These are phyloP conservation scores for Apis cerana DNA, from an alignment of 1,140 invertebrate genomes.

Conservation along the genomic window DNA sequence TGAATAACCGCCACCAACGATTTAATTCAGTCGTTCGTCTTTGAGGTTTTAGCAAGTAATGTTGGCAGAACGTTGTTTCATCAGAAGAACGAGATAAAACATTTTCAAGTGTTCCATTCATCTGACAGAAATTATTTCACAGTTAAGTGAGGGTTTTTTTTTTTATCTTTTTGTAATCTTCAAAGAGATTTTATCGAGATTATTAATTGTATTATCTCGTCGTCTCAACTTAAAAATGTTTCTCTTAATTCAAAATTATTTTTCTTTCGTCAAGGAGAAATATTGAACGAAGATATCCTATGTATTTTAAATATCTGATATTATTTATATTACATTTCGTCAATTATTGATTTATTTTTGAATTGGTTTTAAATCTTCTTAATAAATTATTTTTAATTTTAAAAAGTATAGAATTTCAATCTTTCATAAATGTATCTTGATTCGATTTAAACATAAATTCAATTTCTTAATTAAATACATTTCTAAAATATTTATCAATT, in stretches of 20 bases:
- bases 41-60: background rate
- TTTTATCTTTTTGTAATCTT: background rate
- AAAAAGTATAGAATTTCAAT: too few species aligned
- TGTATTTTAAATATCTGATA: too few species aligned
- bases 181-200: background rate
- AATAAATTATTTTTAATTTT: too few species aligned
- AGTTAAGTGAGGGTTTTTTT: too few species aligned
- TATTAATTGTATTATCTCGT: background rate
- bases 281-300: background rate
- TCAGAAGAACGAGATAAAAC: background rate
- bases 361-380: too few species aligned
- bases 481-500: too few species aligned
- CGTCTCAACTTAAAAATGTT: background rate
- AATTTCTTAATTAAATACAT: too few species aligned
- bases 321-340: too few species aligned
- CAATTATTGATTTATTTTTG: too few species aligned
- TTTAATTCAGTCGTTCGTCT: conserved; percentile 10
- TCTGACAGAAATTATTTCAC: background rate
- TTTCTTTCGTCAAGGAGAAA: background rate
- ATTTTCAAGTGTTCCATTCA: conserved; percentile 2
- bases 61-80: background rate
- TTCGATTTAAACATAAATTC: too few species aligned
- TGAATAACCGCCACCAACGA: background rate
- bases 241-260: background rate
- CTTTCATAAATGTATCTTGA: too few species aligned